Percentiles rank a stretch among this genome's conserved stretches.
Conservation (phyloP, 1,140 invertebrate species). For the Musca domestica region DNA sequence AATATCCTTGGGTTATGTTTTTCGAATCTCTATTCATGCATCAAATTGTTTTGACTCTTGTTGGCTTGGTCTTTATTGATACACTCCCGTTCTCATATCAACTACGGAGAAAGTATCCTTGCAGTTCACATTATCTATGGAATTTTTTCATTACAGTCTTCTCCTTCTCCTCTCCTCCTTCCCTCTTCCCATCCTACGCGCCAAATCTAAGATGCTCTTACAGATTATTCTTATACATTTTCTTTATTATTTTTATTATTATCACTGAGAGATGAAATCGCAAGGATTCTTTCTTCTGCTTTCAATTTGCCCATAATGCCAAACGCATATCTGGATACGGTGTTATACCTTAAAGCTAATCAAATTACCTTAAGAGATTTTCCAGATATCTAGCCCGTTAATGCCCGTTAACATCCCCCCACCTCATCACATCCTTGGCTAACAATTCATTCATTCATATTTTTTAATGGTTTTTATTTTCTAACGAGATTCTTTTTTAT, state of each 20-base stretch:
- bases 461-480: too few relatives aligned
- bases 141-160: neutral
- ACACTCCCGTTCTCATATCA: too few relatives aligned
- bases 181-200: neutral
- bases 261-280: neutral
- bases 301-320: neutral
- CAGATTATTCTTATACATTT: conserved; percentile 1
- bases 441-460: too few relatives aligned
- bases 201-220: neutral
- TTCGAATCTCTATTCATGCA: conserved; percentile 24
- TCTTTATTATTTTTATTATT: conserved; percentile 19
- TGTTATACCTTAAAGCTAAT: conserved; percentile 20
- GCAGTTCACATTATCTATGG: neutral
- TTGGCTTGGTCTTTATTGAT: conserved; percentile 15
- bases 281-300: neutral
- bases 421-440: too few relatives aligned
- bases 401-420: too few relatives aligned
- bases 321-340: neutral
- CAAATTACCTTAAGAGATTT: conserved; percentile 22
- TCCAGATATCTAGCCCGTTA: neutral
- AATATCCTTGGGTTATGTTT: conserved; percentile 3
- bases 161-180: neutral
- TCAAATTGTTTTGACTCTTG: conserved; percentile 28
- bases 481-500: too few relatives aligned
- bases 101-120: neutral